Evolutionary conservation across 2,797 vertebrate genomes (phyloP).

Genomic region (Columba guinea): DNA sequence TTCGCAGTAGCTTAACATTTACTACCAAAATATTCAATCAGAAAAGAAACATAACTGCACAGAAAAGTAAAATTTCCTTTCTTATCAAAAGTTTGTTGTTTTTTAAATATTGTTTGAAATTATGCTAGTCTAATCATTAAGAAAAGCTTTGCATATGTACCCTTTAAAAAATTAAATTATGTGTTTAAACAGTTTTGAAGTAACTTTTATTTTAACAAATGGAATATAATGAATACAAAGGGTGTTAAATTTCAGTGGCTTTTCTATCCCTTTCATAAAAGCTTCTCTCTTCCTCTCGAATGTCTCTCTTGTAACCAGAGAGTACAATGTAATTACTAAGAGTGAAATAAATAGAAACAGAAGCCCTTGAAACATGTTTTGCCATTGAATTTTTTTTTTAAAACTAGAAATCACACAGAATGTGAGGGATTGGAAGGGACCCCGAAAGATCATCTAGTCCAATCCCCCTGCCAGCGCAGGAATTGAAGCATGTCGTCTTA

Average conservation of each 20-base stretch:
- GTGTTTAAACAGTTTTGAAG: background rate
- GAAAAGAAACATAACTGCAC: background rate
- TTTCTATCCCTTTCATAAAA: background rate
- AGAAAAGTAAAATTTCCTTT: background rate
- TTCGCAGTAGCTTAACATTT: background rate
- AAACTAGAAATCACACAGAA: background rate
- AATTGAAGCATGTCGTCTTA: background rate
- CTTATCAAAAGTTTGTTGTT: background rate
- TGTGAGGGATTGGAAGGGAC: too few relatives aligned
- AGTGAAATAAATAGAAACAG: background rate
- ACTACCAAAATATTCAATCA: background rate
- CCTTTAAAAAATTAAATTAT: background rate
- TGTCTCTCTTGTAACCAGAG: background rate
- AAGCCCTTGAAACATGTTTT: background rate
- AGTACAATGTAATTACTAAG: background rate
- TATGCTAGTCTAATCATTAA: background rate
- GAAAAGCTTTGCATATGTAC: background rate
- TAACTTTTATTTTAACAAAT: background rate
- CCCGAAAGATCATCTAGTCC: too few relatives aligned
- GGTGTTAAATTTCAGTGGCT: background rate
- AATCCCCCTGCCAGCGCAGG: too few relatives aligned
- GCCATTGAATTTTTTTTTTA: background rate
- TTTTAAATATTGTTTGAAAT: background rate
- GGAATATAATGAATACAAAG: background rate
- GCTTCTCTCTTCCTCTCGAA: background rate